Evolutionary conservation across 2,113 vertebrate genomes (phyloP), one percentile per base, ranked within the genome.

Genomic region (Engystomops pustulosus): DNA sequence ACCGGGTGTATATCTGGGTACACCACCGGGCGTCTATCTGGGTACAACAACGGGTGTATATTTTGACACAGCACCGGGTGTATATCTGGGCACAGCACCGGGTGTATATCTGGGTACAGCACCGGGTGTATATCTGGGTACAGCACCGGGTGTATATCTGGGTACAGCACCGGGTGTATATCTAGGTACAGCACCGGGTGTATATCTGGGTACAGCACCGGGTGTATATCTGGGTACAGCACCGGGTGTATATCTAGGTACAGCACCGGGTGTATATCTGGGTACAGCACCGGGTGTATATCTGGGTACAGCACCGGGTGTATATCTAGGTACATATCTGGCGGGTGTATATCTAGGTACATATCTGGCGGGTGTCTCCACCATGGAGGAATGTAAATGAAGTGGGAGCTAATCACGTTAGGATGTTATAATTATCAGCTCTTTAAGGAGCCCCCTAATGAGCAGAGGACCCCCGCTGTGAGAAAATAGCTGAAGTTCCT

Each of bases 341-440:
- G 38, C 25, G 69, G 23, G 41, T 47, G n/a, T 62, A 30, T 45
- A 44, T 47, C 4, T 7, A 12, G 23, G 27, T 67, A 34, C 62
- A 34, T 1, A n/a, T n/a, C n/a, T n/a, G n/a, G n/a, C n/a, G n/a
- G 88, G 86, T 87, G 88, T 90, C 90, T 89, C 86, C 6, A 87
- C n/a, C 86, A 87, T 87, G 88, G 89, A 44, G 79, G 88, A 89
- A 92, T 92, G 91, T 89, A 92, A 92, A 92, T 92, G 89, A 89
- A 87, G 86, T 89, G 84, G 90, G 89, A 91, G 90, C 91, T 92
- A 92, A 92, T 92, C 91, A 92, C 88, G 89, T 91, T 90, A 90
- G 91, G 91, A 92, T 91, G 91, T 92, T 90, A 92, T 90, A 92
- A 92, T 92, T 92, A 92, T 90, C 91, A 92, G 91, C 89, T 92